Evolutionary conservation across 2,888 invertebrate genomes (phyloP).

Genomic region (Phyto melanocephala): DNA sequence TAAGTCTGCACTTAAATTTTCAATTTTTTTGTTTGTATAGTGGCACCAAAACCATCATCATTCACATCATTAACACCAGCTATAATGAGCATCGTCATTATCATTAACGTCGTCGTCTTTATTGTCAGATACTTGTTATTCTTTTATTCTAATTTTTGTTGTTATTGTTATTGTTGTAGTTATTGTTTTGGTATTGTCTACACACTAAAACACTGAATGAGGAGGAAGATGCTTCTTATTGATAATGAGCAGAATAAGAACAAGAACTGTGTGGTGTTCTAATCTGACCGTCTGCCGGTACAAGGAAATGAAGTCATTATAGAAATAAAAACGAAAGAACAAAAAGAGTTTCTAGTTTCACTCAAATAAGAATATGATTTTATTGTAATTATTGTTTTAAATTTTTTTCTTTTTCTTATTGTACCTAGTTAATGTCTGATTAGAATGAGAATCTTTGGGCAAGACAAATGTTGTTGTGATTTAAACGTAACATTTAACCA

Average conservation of each 20-base stretch:
- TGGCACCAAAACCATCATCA: slow-evolving; percentile 47
- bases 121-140: neutral
- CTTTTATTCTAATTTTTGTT: neutral
- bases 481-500: too few relatives aligned
- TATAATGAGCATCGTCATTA: neutral
- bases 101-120: slow-evolving; percentile 1
- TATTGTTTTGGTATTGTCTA: slow-evolving; percentile 1
- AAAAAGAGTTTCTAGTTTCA: neutral
- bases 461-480: neutral
- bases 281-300: neutral
- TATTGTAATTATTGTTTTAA: neutral
- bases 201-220: slow-evolving; percentile 22
- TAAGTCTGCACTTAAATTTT: neutral
- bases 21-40: neutral
- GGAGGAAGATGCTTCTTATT: slow-evolving; percentile 29
- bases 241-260: slow-evolving; percentile 22
- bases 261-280: neutral
- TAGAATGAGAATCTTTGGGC: neutral
- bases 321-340: neutral
- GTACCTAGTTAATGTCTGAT: neutral
- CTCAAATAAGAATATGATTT: neutral
- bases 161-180: neutral
- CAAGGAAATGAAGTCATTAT: slow-evolving; percentile 11
- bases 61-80: slow-evolving; percentile 23
- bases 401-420: neutral